These are phyloP conservation scores for Gibbula magus DNA, from an alignment of 2,888 invertebrate genomes.

Conservation along the genomic window DNA sequence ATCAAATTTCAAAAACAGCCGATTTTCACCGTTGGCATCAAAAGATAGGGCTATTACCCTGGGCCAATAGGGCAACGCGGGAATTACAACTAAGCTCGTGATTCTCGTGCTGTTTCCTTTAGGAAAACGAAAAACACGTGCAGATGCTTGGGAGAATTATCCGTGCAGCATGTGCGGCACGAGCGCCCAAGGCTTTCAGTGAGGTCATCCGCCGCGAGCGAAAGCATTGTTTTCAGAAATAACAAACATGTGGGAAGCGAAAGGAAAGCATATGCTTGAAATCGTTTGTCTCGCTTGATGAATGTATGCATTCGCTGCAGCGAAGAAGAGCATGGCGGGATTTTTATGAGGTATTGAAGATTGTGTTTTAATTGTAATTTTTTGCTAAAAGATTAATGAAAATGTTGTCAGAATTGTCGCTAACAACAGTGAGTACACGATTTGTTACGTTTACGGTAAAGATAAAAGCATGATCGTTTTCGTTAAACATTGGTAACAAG, in stretches of 20 bases:
- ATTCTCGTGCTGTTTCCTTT: neutral
- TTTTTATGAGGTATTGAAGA: too few relatives aligned
- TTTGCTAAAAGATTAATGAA: too few relatives aligned
- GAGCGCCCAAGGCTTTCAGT: neutral
- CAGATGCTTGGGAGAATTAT: neutral
- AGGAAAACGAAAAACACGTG: slow-evolving; percentile 8
- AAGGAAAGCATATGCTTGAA: neutral
- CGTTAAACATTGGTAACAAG: too few relatives aligned
- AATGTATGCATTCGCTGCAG: too few relatives aligned
- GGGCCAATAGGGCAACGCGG: neutral
- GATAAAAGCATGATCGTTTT: too few relatives aligned
- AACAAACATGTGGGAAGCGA: slow-evolving; percentile 1
- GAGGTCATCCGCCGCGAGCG: neutral
- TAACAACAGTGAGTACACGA: too few relatives aligned
- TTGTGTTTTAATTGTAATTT: too few relatives aligned
- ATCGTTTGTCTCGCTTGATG: neutral
- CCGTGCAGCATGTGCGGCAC: neutral
- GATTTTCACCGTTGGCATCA: neutral
- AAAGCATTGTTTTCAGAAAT: neutral
- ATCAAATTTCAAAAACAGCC: neutral
- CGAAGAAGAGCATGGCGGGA: too few relatives aligned
- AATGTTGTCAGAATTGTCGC: too few relatives aligned
- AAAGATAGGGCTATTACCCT: too few relatives aligned
- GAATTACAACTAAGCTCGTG: neutral
- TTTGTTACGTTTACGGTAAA: too few relatives aligned